Percentiles rank a stretch among this genome's conserved stretches.
These are phyloP conservation scores for Echeneis naucrates DNA, from an alignment of 2,797 vertebrate species.

Conservation along the genomic window DNA sequence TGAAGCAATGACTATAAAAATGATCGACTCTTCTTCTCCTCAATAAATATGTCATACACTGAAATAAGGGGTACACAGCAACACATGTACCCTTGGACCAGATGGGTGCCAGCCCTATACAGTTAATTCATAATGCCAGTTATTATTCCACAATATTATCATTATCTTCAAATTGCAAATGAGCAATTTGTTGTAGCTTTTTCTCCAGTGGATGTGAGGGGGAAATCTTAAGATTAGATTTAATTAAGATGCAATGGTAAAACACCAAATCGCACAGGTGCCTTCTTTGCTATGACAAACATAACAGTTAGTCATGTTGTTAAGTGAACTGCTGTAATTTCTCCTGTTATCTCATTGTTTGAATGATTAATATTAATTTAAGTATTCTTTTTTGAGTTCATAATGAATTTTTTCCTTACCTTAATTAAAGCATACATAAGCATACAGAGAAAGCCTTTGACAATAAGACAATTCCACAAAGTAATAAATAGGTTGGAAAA, in stretches of 20 bases:
- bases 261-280: slow-evolving; percentile 14
- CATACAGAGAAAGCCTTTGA: slow-evolving; percentile 8
- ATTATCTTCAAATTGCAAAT: slow-evolving; percentile 23
- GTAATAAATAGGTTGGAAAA: background rate
- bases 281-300: slow-evolving; percentile 16
- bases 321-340: slow-evolving; percentile 14
- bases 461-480: slow-evolving; percentile 3
- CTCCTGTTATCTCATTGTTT: slow-evolving; percentile 12
- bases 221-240: slow-evolving; percentile 18
- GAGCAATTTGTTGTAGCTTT: background rate
- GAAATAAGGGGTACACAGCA: background rate
- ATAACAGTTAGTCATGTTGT: slow-evolving; percentile 21
- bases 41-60: background rate
- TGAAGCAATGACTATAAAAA: too few relatives aligned
- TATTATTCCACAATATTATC: slow-evolving; percentile 21
- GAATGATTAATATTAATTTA: slow-evolving; percentile 24
- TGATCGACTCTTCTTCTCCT: background rate
- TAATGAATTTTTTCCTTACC: background rate
- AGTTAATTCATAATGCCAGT: background rate
- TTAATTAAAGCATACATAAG: slow-evolving; percentile 7
- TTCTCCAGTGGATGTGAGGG: slow-evolving; percentile 6
- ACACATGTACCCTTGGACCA: background rate
- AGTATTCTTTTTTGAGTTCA: background rate
- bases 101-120: background rate
- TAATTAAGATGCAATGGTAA: slow-evolving; percentile 35